phyloP scores from a whole-genome alignment of 2,797 vertebrate species.

The Sebastolobus alascanus region DNA sequence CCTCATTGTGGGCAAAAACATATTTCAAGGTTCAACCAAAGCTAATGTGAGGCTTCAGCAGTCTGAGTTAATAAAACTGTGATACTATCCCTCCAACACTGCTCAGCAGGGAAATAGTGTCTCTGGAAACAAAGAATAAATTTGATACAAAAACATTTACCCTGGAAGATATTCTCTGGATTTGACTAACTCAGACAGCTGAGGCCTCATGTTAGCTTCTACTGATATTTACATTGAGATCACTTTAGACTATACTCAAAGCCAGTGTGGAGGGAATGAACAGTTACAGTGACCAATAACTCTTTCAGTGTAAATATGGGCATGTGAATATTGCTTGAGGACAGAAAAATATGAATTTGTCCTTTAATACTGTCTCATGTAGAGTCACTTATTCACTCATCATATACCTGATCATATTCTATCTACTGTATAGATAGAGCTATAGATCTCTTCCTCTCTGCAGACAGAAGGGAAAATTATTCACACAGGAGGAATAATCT shows the following conservation, averaged over 20 bases:
- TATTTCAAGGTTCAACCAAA: slow-evolving; percentile 1
- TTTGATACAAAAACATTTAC: not conserved
- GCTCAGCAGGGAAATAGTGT: not conserved
- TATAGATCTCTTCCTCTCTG: no score
- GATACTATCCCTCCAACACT: not conserved
- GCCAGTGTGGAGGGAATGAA: no score
- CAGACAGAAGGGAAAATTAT: no score
- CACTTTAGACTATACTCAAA: no score
- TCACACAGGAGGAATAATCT: not conserved
- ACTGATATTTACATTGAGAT: no score
- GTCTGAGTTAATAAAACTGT: not conserved
- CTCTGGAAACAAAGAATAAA: not conserved
- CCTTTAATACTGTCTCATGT: not conserved
- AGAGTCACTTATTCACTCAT: not conserved
- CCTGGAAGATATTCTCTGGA: not conserved
- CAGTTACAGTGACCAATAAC: no score
- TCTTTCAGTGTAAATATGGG: no score
- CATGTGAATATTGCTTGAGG: not conserved
- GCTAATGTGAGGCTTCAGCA: slow-evolving; percentile 8
- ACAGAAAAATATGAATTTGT: not conserved
- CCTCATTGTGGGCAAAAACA: not conserved
- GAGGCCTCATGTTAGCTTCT: no score
- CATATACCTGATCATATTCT: no score
- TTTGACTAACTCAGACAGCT: not conserved
- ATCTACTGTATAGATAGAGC: no score